Conservation (phyloP, 2,113 vertebrate genomes). For the Eulemur rufifrons region DNA sequence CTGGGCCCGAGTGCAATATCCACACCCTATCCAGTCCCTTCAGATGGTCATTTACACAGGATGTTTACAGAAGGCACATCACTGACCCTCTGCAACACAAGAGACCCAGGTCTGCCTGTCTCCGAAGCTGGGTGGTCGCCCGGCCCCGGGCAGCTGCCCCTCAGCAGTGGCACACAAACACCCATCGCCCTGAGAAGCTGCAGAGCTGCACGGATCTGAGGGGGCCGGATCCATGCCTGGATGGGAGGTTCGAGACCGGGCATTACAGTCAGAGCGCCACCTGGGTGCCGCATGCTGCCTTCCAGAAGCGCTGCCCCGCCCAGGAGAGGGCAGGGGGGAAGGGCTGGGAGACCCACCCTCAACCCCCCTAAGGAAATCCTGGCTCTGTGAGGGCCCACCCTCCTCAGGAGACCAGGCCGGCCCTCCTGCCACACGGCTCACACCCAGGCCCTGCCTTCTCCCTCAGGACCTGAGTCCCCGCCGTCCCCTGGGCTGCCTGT, state of each 20-base stretch:
- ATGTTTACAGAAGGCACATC: accelerated
- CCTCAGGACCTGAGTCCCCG: not conserved
- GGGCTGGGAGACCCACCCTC: not conserved
- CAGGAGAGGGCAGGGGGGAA: accelerated
- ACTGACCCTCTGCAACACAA: no score
- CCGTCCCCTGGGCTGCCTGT: not conserved
- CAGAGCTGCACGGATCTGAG: not conserved
- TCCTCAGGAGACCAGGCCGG: not conserved
- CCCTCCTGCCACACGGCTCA: not conserved
- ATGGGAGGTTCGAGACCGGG: accelerated
- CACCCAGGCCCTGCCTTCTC: not conserved
- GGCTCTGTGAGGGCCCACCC: not conserved
- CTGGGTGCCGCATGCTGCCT: not conserved
- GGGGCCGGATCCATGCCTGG: not conserved
- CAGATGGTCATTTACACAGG: not conserved
- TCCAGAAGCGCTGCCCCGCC: not conserved
- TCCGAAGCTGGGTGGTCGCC: no score
- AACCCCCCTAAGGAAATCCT: not conserved
- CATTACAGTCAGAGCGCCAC: no score
- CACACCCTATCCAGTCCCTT: no score
- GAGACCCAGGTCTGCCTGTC: not conserved
- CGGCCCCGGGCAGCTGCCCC: not conserved
- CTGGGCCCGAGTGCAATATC: accelerated
- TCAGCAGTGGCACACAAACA: accelerated
- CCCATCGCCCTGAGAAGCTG: not conserved